Base-by-base conservation (phyloP, 2,797 vertebrate genomes). In the Sus cebifrons region DNA sequence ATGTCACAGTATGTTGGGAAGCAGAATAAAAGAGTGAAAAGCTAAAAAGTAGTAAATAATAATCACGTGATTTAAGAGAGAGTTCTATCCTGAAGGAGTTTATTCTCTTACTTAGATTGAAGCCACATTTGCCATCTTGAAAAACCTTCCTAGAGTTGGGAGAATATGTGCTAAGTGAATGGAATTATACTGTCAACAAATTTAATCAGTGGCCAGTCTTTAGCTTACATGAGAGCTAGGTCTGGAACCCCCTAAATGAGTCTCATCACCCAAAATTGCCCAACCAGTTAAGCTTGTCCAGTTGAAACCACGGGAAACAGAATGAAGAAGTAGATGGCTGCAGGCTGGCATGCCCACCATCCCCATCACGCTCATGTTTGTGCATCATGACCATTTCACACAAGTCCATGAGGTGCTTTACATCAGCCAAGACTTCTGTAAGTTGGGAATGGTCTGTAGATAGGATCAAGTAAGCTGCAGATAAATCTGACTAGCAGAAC, bases 1-100 rank as follows among this genome's bases (percentile, higher is more conserved):
- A 2, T 32, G 56, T 71, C 40, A 27, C 7, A 40, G 10, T 71
- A 11, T 77, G n/a, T 52, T 81, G 12, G 11, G 4, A 73, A 11
- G 40, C 36, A 58, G 70, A 96, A 27, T 4, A 2, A 36, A 56
- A 91, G 52, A 11, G 25, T 29, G 18, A 78, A 88, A 89, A 32
- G 79, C 49, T 56, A 44, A n/a, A 78, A 65, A 83, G 52, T 15
- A 52, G 20, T 71, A 74, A 88, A 70, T 77, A 89, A 79, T 89
- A 87, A 75, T 32, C 15, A 18, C 12, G 5, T 52, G 58, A 96
- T 49, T 86, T 49, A 60, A 79, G 71, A 74, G 12, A 32, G 62
- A 20, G 25, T 64, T 91, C 25, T 85, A 11, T 54, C 15, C 58
- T 13, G 9, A 67, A 64, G 16, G 62, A 18, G 8, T 77, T 89